Base-by-base conservation (phyloP, 2,113 vertebrate genomes). In the Thalassarche chlororhynchos region DNA sequence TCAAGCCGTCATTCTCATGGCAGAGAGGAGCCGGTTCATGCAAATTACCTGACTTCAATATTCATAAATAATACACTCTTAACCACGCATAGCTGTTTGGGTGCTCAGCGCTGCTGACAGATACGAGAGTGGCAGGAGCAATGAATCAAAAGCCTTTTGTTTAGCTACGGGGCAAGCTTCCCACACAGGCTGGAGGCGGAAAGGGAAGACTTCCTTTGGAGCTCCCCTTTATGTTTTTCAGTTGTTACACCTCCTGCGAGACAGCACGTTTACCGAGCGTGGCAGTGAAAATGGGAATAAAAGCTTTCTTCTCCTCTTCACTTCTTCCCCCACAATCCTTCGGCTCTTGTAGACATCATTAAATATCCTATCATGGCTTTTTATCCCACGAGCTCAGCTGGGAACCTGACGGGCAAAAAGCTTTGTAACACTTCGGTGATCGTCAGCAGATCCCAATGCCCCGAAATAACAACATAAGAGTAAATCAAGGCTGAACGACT, bases 1-100 rank as follows among this genome's bases (percentile, higher is more conserved):
- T 8, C 18, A 4, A 52, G 47, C 15, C 4, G 6, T 4, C 66
- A 5, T 14, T 54, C 79, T 64, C 42, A 14, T 0, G 5, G 89
- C 54, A 71, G 5, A 65, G 9, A 74, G 20, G 29, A 51, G 78
- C 11, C 0, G 0, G 21, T 18, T 71, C 75, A 14, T 5, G 65
- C 65, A 13, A 42, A 62, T 17, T 13, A n/a, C 20, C 57, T 8
- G 28, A 8, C 32, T 60, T 38, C 47, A 31, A 6, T 3, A 36
- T 8, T 8, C 51, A 11, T 14, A 26, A 74, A n/a, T 7, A 68
- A 62, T 4, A 8, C 1, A 3, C 5, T 24, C 17, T 6, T 10
- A 29, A 46, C 38, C 44, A 31, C 4, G 8, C n/a, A 17, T 2
- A 17, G 76, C 40, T 47, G 64, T 17, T 3, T 21, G 75, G 14